phyloP scores from a whole-genome alignment of 2,797 vertebrate species.

The Garrulus glandarius region DNA sequence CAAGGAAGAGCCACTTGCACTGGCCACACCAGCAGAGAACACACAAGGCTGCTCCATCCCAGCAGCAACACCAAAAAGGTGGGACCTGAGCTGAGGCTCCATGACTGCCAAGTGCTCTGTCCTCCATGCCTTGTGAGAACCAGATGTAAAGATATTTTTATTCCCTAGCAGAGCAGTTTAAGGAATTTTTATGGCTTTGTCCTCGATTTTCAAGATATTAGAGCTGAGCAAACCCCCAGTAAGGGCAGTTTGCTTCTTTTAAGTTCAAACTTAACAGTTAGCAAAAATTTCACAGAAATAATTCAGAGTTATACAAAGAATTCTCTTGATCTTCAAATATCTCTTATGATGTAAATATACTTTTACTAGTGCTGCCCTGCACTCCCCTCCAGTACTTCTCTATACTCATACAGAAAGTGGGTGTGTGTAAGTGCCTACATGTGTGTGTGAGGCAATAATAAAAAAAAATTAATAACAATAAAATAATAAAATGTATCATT shows the following conservation, averaged over 20 bases:
- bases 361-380: not conserved
- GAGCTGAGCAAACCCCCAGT: not conserved
- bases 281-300: not conserved
- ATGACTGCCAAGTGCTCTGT: not conserved
- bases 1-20: not conserved
- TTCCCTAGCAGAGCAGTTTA: not conserved
- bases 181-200: not conserved
- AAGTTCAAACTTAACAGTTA: not conserved
- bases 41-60: not conserved
- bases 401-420: not conserved
- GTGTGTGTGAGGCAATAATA: not conserved
- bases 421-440: not conserved
- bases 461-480: not conserved
- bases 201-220: not conserved
- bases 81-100: not conserved
- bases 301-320: not conserved
- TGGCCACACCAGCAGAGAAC: not conserved
- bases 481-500: not conserved
- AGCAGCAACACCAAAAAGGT: not conserved
- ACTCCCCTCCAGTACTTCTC: not conserved
- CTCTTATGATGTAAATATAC: not conserved
- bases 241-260: not conserved
- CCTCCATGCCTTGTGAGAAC: not conserved
- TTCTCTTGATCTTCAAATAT: not conserved
- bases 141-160: not conserved